phyloP scores from a whole-genome alignment of 1,140 invertebrate species.

The Drosophila punjabiensis region DNA sequence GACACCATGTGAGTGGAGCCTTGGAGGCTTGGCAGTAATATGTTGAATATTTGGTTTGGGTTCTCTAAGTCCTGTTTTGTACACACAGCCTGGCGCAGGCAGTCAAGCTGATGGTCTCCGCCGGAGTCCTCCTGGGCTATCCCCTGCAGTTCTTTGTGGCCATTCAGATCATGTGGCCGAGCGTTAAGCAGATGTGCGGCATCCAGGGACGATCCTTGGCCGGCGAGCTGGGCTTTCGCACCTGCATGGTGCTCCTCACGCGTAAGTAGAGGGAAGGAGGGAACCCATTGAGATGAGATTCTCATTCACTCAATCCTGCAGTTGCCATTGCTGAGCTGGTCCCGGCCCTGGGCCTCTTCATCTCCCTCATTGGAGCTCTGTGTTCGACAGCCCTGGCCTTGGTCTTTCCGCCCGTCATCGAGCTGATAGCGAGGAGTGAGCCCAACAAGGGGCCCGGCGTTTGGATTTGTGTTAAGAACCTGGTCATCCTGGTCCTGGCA shows the following conservation, averaged over 20 bases:
- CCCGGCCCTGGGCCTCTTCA: slow-evolving; percentile 94
- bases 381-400: slow-evolving; percentile 94
- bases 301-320: slow-evolving; percentile 70
- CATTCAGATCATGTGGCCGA: slow-evolving; percentile 88
- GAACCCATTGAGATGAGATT: not conserved
- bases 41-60: no score
- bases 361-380: slow-evolving; percentile 95
- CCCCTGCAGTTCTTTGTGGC: slow-evolving; percentile 95
- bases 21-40: no score
- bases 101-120: slow-evolving; percentile 89
- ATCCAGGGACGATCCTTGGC: slow-evolving; percentile 72
- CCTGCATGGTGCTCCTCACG: slow-evolving; percentile 89
- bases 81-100: slow-evolving; percentile 86
- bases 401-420: slow-evolving; percentile 95
- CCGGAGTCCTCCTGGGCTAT: slow-evolving; percentile 91
- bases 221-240: slow-evolving; percentile 88
- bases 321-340: slow-evolving; percentile 93
- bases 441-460: slow-evolving; percentile 85
- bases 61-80: not conserved
- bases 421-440: slow-evolving; percentile 89
- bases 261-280: slow-evolving; percentile 87
- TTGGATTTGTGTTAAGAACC: slow-evolving; percentile 87
- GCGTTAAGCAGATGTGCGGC: slow-evolving; percentile 52
- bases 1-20: slow-evolving; percentile 71
- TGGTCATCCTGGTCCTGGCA: slow-evolving; percentile 89